These are phyloP conservation scores for Drosophila nigromelanica DNA, from an alignment of 1,140 invertebrate species.

Conservation along the genomic window DNA sequence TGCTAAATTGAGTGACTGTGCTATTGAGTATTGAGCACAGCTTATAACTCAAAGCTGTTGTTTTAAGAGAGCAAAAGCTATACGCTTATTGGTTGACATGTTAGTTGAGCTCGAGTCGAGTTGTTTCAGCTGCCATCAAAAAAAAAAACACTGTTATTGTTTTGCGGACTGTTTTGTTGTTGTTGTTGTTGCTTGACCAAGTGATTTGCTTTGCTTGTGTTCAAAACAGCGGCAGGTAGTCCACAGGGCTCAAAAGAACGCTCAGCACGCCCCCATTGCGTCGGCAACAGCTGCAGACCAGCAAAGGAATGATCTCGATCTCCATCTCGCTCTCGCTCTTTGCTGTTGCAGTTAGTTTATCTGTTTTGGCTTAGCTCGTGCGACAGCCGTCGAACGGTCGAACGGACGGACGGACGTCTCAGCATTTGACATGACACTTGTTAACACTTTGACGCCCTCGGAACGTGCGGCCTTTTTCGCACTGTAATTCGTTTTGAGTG, in stretches of 20 bases:
- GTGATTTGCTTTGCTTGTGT: slow-evolving; percentile 70
- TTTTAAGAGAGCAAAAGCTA: not conserved
- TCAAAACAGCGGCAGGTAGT: slow-evolving; percentile 40
- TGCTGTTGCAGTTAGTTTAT: slow-evolving; percentile 2
- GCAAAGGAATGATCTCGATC: not conserved
- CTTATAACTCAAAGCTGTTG: not conserved
- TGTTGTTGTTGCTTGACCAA: slow-evolving; percentile 44
- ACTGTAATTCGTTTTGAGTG: slow-evolving; percentile 74
- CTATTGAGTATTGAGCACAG: too few relatives aligned
- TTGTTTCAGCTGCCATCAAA: slow-evolving; percentile 7
- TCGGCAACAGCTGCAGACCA: slow-evolving; percentile 33
- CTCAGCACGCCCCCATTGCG: slow-evolving; percentile 40
- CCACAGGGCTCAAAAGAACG: slow-evolving; percentile 19
- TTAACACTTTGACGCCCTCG: slow-evolving; percentile 80
- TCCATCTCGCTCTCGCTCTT: not conserved
- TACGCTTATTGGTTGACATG: not conserved
- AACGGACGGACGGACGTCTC: too few relatives aligned
- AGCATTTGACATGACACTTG: slow-evolving; percentile 72
- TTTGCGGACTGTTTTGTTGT: slow-evolving; percentile 2
- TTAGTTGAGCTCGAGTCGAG: not conserved
- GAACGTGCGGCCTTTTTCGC: slow-evolving; percentile 55
- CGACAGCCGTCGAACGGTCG: slow-evolving; percentile 20
- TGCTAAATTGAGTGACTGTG: too few relatives aligned
- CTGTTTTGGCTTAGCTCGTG: slow-evolving; percentile 54
- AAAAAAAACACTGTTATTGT: not conserved